phyloP scores from a whole-genome alignment of 2,888 invertebrate species.

The Dichetophora obliterata region DNA sequence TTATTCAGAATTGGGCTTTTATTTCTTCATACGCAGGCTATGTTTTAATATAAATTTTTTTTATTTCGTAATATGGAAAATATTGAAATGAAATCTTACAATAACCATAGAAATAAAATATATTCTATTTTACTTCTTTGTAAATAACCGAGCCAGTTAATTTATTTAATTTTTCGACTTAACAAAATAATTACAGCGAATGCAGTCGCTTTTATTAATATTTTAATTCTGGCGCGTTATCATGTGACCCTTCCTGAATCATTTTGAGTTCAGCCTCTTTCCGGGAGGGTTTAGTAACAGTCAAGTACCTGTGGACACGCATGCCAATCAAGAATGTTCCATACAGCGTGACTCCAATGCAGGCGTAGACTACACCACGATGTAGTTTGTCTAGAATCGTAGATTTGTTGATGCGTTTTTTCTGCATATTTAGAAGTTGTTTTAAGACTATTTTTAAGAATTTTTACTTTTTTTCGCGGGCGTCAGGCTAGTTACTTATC shows the following conservation, averaged over 20 bases:
- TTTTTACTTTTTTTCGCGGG: too few relatives aligned
- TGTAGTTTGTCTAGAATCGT: conserved; percentile 71
- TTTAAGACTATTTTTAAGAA: too few relatives aligned
- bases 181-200: conserved; percentile 42
- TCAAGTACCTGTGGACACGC: conserved; percentile 71
- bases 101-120: not conserved
- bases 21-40: too few relatives aligned
- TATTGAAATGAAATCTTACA: too few relatives aligned
- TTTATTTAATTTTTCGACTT: conserved; percentile 31
- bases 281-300: conserved; percentile 70
- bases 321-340: conserved; percentile 70
- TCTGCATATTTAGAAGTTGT: conserved; percentile 61
- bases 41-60: too few relatives aligned
- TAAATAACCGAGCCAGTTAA: not conserved
- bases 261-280: conserved; percentile 69
- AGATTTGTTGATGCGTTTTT: conserved; percentile 61
- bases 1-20: too few relatives aligned
- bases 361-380: conserved; percentile 72
- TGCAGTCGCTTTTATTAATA: conserved; percentile 51
- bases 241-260: conserved; percentile 70
- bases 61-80: too few relatives aligned
- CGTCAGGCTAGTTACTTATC: too few relatives aligned
- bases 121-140: not conserved
- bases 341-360: conserved; percentile 72
- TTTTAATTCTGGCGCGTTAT: conserved; percentile 67